Evolutionary conservation across 2,888 invertebrate species (phyloP).

Genomic region (Melangyna quadrimaculata): DNA sequence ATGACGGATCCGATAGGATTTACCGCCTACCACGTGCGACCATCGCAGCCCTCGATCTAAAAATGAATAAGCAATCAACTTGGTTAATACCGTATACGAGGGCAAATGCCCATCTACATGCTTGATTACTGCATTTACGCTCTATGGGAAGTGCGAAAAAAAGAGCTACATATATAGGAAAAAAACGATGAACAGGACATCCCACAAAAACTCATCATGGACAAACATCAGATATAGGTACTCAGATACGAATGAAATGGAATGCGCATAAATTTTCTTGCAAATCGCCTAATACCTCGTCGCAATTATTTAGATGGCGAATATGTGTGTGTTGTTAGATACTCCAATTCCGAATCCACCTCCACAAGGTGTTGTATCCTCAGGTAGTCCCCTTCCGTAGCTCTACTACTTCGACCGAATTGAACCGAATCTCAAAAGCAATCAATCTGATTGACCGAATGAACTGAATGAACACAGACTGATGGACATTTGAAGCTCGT

Average conservation of each 20-base stretch:
- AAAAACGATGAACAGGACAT: not conserved
- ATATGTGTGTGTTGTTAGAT: not conserved
- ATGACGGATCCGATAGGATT: not conserved
- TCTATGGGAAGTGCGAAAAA: constrained; percentile 24
- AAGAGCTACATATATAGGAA: not conserved
- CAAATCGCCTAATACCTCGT: constrained; percentile 34
- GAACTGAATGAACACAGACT: constrained; percentile 37
- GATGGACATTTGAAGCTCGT: constrained; percentile 35
- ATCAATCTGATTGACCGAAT: constrained; percentile 58
- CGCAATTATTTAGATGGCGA: constrained; percentile 44
- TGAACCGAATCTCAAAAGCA: constrained; percentile 48
- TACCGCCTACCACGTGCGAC: constrained; percentile 4
- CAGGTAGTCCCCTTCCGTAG: constrained; percentile 37
- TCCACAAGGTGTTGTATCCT: constrained; percentile 16
- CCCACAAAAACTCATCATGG: constrained; percentile 26
- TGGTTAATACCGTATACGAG: constrained; percentile 62
- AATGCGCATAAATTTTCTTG: constrained; percentile 43
- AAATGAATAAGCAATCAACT: constrained; percentile 67
- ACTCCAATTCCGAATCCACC: constrained; percentile 4
- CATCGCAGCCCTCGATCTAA: constrained; percentile 38
- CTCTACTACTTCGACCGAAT: not conserved
- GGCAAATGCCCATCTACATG: constrained; percentile 56
- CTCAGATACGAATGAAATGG: constrained; percentile 26
- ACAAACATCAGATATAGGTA: constrained; percentile 18
- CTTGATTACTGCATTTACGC: constrained; percentile 63